These are phyloP conservation scores for Tyrophagus putrescentiae DNA, from an alignment of 1,140 invertebrate genomes.

Conservation along the genomic window DNA sequence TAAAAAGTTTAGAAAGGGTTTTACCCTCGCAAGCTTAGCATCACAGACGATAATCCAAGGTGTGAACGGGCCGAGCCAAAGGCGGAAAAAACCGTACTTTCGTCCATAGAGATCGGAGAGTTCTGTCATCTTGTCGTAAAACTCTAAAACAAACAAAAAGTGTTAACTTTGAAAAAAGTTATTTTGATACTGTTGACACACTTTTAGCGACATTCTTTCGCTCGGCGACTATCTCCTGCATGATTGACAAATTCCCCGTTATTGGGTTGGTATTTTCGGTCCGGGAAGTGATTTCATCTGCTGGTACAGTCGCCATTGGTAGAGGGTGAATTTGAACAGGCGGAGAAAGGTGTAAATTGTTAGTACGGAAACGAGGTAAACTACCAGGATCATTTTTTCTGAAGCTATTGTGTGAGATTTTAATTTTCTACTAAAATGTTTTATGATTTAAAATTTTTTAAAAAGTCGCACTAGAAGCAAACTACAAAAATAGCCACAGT, in stretches of 20 bases:
- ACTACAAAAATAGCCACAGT: too few species aligned
- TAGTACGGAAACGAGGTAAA: background rate
- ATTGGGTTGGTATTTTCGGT: background rate
- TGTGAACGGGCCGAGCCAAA: too few species aligned
- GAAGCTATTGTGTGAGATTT: background rate
- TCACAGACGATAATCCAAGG: too few species aligned
- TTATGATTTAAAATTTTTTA: too few species aligned
- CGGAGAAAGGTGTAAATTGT: background rate
- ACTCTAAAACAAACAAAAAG: background rate
- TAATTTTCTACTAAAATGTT: too few species aligned
- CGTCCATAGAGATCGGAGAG: too few species aligned
- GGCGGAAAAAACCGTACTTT: too few species aligned
- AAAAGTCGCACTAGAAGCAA: too few species aligned
- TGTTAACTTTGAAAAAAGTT: too few species aligned
- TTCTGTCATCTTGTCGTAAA: background rate
- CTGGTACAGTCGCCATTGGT: background rate
- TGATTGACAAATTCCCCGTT: background rate
- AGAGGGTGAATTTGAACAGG: background rate
- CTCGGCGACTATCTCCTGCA: background rate
- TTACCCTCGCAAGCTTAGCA: too few species aligned
- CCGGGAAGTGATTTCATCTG: background rate
- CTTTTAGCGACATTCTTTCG: background rate
- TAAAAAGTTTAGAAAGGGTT: too few species aligned
- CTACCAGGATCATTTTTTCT: background rate
- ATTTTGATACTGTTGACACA: too few species aligned